Percentiles rank a stretch among this genome's conserved stretches.
These are phyloP conservation scores for Mesocricetus auratus DNA, from an alignment of 2,113 vertebrate species.

Conservation along the genomic window DNA sequence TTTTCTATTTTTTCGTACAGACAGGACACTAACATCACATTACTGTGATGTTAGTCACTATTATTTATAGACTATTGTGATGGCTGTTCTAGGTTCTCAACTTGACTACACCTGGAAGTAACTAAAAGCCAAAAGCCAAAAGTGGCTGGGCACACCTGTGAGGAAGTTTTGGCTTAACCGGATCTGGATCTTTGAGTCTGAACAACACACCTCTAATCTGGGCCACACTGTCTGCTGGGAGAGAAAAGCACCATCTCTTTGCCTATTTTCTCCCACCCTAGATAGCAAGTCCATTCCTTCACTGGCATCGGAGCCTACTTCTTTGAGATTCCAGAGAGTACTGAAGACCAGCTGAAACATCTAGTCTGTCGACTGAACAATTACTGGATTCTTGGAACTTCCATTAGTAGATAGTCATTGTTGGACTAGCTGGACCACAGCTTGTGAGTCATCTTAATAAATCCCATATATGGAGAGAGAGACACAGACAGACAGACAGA, in stretches of 20 bases:
- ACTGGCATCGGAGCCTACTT: not conserved
- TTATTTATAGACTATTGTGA: not conserved
- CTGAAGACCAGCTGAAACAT: not conserved
- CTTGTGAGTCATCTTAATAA: not conserved
- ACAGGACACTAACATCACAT: not conserved
- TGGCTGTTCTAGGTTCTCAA: not conserved
- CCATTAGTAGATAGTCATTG: not conserved
- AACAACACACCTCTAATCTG: not conserved
- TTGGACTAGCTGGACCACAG: not conserved
- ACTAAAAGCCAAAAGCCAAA: not conserved
- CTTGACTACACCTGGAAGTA: not conserved
- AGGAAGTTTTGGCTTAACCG: not conserved
- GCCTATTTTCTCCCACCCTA: not conserved
- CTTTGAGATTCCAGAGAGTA: not conserved
- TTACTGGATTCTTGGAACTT: not conserved
- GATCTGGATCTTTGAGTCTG: too few species aligned
- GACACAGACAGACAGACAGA: too few species aligned
- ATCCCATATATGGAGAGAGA: not conserved
- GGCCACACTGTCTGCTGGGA: not conserved
- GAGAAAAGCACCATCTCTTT: not conserved
- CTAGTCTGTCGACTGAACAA: not conserved
- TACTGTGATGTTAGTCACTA: not conserved
- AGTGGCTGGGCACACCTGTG: not conserved
- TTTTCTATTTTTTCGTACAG: conserved; percentile 32
- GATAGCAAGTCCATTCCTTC: not conserved